Base-by-base conservation (phyloP, 1,140 invertebrate species). In the Eufriesea mexicana region DNA sequence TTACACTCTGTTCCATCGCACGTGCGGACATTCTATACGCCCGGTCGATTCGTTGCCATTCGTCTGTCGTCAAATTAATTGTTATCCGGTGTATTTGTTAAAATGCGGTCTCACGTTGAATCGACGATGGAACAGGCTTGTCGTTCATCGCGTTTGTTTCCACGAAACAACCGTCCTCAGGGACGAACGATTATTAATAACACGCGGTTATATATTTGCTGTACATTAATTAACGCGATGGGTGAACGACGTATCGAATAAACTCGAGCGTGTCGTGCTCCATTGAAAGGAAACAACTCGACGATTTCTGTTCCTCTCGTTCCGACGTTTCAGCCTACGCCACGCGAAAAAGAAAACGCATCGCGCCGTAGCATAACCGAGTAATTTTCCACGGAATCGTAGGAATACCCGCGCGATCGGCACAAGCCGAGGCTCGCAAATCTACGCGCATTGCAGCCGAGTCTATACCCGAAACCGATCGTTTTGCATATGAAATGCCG, bases 401-500 rank as follows among this genome's bases (percentile, higher is more conserved):
- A 35, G 35, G 35, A 35, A 35, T 35, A 4, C 35, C 4, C 35
- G 35, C n/a, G 35, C 35, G 35, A 35, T 35, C 35, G 35, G 35
- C 35, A 4, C 35, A 35, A 35, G 35, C 4, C 35, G 35, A 2
- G 1, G 35, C 4, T 35, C 35, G 35, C 35, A 35, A 35, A 35
- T 35, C 35, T 35, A 35, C 35, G 35, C 35, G 35, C 35, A 35
- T 35, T 35, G 35, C 35, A 35, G 35, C 35, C 35, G 1, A 35
- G 1, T 51, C 49, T 16, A 16, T 51, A 9, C 14, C 35, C 1
- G 68, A 66, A 84, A 75, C 84, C 42, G 79, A 86, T 87, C 77
- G 84, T 79, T 88, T 84, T 84, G 86, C 88, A 89, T 88, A 79
- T 81, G 83, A 68, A 68, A 83, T 84, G 79, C 49, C 54, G 35